Evolutionary conservation across 1,140 invertebrate genomes (phyloP).

Genomic region (Drosophila paulistorum): DNA sequence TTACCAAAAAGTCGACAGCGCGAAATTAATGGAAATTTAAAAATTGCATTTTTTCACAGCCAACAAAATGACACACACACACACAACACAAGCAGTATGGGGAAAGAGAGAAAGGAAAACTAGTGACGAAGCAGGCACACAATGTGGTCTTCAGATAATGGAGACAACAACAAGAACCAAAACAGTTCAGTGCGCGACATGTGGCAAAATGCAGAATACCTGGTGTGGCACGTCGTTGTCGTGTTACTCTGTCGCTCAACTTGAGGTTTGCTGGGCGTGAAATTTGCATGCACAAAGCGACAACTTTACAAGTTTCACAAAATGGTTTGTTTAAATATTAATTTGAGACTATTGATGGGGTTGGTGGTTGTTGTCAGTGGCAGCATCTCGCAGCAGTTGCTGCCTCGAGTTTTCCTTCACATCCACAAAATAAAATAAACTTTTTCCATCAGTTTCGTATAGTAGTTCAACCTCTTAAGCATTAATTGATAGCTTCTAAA

Average conservation of each 20-base stretch:
- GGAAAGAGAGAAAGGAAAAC: background rate
- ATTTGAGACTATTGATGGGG: conserved; percentile 11
- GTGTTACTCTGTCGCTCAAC: conserved; percentile 13
- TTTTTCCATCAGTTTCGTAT: too few relatives aligned
- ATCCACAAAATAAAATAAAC: background rate
- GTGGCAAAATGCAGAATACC: conserved; percentile 4
- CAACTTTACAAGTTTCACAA: conserved; percentile 7
- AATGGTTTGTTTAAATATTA: conserved; percentile 14
- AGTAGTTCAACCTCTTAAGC: too few relatives aligned
- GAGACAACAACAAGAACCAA: conserved; percentile 46
- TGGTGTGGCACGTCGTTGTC: background rate
- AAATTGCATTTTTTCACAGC: conserved; percentile 72
- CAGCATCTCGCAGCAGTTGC: background rate
- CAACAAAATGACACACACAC: conserved; percentile 14
- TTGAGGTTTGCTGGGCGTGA: conserved; percentile 5
- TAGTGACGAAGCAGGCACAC: background rate
- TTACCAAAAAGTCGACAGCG: conserved; percentile 68
- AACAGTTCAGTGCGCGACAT: conserved; percentile 15
- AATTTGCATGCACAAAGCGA: conserved; percentile 8
- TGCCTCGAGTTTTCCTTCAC: background rate
- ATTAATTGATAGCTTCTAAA: too few relatives aligned
- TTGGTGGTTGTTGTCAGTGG: background rate
- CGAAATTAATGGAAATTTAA: conserved; percentile 77
- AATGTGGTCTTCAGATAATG: conserved; percentile 55
- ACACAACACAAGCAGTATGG: background rate